Evolutionary conservation across 2,888 invertebrate species (phyloP).

Genomic region (Pyrrhosoma nymphula): DNA sequence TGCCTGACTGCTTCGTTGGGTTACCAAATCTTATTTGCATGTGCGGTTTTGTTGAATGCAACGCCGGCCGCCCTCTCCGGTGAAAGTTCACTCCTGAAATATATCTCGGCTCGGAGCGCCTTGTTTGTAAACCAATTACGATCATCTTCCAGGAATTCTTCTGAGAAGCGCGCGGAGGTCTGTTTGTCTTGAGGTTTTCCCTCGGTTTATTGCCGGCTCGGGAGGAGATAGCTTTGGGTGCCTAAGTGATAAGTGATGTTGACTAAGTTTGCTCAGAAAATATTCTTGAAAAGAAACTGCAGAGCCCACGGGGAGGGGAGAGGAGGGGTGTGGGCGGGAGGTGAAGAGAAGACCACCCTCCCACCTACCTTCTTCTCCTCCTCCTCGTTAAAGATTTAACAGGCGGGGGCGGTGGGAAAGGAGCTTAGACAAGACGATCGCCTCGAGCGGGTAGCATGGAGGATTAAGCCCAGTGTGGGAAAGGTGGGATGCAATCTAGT

Average conservation of each 20-base stretch:
- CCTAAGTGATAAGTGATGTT: slow-evolving; percentile 35
- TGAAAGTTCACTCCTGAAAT: slow-evolving; percentile 26
- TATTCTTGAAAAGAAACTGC: slow-evolving; percentile 31
- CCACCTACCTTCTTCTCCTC: neutral
- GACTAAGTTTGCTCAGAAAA: slow-evolving; percentile 35
- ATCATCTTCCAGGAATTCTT: slow-evolving; percentile 35
- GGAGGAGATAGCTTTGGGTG: slow-evolving; percentile 17
- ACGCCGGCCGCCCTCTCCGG: neutral
- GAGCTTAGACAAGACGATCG: neutral
- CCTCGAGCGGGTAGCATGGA: neutral
- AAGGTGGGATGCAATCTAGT: neutral
- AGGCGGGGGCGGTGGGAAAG: neutral
- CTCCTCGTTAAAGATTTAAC: slow-evolving; percentile 13
- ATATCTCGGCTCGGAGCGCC: slow-evolving; percentile 3
- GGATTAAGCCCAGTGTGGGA: neutral
- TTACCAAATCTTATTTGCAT: slow-evolving; percentile 35
- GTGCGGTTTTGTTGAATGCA: slow-evolving; percentile 19
- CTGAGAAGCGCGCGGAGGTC: neutral
- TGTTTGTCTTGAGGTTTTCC: slow-evolving; percentile 28
- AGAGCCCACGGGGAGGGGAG: neutral
- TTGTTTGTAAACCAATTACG: slow-evolving; percentile 39
- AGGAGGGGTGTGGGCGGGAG: neutral
- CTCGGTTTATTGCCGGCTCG: slow-evolving; percentile 36
- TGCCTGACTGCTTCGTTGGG: neutral
- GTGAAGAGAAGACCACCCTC: neutral